Conservation (phyloP, 2,797 vertebrate genomes). For the Micropoecilia bifurca region DNA sequence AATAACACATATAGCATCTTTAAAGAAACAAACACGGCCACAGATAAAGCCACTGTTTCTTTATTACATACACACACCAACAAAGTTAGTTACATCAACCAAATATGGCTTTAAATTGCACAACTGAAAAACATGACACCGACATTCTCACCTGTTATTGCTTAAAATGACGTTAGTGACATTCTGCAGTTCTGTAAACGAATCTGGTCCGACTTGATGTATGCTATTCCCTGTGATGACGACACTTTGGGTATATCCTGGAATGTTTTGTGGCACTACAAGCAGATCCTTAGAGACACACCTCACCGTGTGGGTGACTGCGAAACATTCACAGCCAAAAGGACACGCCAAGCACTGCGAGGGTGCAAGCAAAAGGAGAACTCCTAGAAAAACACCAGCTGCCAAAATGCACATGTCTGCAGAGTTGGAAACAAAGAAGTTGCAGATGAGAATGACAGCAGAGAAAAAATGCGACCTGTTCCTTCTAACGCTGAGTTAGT, state of each 20-base stretch:
- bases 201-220: constrained; percentile 65
- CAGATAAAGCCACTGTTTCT: constrained; percentile 30
- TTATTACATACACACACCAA: constrained; percentile 44
- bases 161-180: constrained; percentile 80
- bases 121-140: constrained; percentile 7
- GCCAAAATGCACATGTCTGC: constrained; percentile 63
- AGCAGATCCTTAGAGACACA: constrained; percentile 77
- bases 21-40: constrained; percentile 9
- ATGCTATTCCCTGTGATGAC: constrained; percentile 81
- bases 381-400: constrained; percentile 51
- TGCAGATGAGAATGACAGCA: neutral
- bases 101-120: constrained; percentile 34
- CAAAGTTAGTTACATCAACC: constrained; percentile 17
- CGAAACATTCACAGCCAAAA: constrained; percentile 78
- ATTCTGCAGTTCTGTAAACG: constrained; percentile 76
- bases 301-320: constrained; percentile 73
- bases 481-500: constrained; percentile 30
- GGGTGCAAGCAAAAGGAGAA: constrained; percentile 61
- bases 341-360: constrained; percentile 72
- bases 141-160: constrained; percentile 82
- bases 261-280: constrained; percentile 72
- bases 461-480: constrained; percentile 19
- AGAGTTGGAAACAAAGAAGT: neutral
- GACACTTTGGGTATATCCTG: constrained; percentile 72
- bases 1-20: neutral